Evolutionary conservation across 2,888 invertebrate genomes (phyloP).

Genomic region (Oxytorus armatus): DNA sequence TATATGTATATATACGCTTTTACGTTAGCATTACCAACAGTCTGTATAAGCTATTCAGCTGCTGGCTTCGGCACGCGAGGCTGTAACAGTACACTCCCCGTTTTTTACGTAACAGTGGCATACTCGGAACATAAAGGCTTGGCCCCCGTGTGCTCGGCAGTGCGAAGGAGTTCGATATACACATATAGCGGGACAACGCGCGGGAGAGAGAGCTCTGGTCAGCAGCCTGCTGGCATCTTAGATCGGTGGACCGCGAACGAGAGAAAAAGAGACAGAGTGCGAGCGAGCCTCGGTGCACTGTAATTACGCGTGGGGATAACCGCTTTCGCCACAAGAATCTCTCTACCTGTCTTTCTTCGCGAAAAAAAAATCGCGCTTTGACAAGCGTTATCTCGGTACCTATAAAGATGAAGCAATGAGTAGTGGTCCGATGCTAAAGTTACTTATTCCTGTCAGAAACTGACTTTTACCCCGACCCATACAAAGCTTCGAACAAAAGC

Average conservation of each 20-base stretch:
- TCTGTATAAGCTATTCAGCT: slow-evolving; percentile 58
- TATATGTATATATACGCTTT: slow-evolving; percentile 17
- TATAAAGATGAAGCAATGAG: neutral
- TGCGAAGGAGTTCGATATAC: slow-evolving; percentile 35
- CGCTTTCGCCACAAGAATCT: slow-evolving; percentile 15
- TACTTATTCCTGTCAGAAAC: neutral
- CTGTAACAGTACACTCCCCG: slow-evolving; percentile 67
- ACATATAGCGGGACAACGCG: slow-evolving; percentile 19
- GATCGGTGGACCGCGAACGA: slow-evolving; percentile 28
- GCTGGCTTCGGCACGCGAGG: slow-evolving; percentile 65
- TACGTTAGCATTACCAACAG: slow-evolving; percentile 44
- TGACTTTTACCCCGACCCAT: neutral
- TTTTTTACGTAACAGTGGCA: slow-evolving; percentile 69
- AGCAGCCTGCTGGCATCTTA: slow-evolving; percentile 35
- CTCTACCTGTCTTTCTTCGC: neutral
- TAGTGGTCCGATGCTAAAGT: neutral
- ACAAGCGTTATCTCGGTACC: neutral
- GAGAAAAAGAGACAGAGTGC: neutral
- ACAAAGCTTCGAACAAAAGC: no score
- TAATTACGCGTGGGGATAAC: slow-evolving; percentile 47
- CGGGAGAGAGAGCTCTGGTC: slow-evolving; percentile 28
- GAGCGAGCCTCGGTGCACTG: slow-evolving; percentile 11
- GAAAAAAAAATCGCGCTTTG: slow-evolving; percentile 1
- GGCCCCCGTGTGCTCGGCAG: slow-evolving; percentile 62
- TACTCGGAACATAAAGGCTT: slow-evolving; percentile 68